These are phyloP conservation scores for Lissocephala sabroskyi DNA, from an alignment of 2,888 invertebrate genomes.

Conservation along the genomic window DNA sequence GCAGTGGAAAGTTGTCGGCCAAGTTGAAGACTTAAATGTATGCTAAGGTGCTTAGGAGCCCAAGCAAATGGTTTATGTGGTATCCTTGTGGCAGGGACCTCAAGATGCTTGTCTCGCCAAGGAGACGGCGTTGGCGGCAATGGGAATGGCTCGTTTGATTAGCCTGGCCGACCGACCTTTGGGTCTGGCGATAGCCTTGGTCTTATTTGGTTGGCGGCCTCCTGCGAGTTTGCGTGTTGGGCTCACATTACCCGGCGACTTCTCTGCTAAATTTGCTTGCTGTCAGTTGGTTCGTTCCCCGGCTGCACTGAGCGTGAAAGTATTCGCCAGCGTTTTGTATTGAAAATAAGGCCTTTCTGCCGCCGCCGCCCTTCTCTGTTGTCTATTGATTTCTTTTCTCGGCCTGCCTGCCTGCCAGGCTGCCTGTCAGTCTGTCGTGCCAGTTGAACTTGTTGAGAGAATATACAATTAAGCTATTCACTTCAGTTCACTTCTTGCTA, in stretches of 20 bases:
- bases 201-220: no score
- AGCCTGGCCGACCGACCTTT: no score
- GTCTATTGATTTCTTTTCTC: constrained; percentile 41
- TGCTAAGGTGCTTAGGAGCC: constrained; percentile 8
- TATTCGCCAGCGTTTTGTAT: constrained; percentile 46
- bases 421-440: not conserved
- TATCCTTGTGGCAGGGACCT: constrained; percentile 27
- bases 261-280: not conserved
- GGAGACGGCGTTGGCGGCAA: no score
- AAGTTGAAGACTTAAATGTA: constrained; percentile 34
- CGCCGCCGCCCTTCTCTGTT: no score
- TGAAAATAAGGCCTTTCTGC: no score
- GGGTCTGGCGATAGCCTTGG: no score
- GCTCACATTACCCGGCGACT: constrained; percentile 33
- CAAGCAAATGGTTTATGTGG: no score
- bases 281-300: not conserved
- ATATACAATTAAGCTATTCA: constrained; percentile 49
- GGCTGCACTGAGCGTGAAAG: constrained; percentile 47
- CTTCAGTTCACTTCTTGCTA: not conserved
- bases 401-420: not conserved
- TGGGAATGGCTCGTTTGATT: constrained; percentile 1
- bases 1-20: not conserved
- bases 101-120: constrained; percentile 53
- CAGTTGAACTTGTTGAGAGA: constrained; percentile 1
- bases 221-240: constrained; percentile 34